Percentiles rank a stretch among this genome's conserved stretches.
Conservation (phyloP, 1,140 invertebrate species). For the Pseudomyrmex flavicornis region DNA sequence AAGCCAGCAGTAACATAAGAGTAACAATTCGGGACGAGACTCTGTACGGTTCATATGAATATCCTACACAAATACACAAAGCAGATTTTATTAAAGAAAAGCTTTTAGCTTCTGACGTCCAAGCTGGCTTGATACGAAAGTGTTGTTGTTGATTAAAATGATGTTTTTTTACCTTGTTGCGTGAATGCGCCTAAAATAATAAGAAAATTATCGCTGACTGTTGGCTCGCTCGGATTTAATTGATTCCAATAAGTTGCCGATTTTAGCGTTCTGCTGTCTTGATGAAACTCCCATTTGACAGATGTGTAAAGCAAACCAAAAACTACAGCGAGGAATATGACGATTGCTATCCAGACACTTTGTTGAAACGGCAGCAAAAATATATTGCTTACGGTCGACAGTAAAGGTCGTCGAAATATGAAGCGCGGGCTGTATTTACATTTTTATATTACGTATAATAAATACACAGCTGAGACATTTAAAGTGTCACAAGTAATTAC, state of each 20-base stretch:
- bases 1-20: constrained; percentile 74
- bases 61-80: constrained; percentile 66
- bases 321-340: constrained; percentile 83
- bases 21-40: constrained; percentile 74
- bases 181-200: constrained; percentile 75
- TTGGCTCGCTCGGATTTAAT: constrained; percentile 50
- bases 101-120: too few relatives aligned
- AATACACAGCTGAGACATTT: neutral
- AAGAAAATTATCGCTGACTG: constrained; percentile 74
- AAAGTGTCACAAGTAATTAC: constrained; percentile 57
- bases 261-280: neutral
- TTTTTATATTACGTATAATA: neutral
- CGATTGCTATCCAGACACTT: constrained; percentile 87
- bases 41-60: constrained; percentile 74
- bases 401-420: constrained; percentile 88
- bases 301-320: constrained; percentile 81
- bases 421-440: constrained; percentile 84
- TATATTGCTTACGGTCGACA: constrained; percentile 88
- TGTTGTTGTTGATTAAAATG: too few relatives aligned
- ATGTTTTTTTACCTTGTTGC: constrained; percentile 75
- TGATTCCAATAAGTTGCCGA: constrained; percentile 10
- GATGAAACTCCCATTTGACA: constrained; percentile 81
- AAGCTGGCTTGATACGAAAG: too few relatives aligned
- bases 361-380: constrained; percentile 87
- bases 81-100: neutral